Evolutionary conservation across 2,113 vertebrate genomes (phyloP), one percentile per base, ranked within the genome.

Genomic region (Gnathochromis pfefferi): DNA sequence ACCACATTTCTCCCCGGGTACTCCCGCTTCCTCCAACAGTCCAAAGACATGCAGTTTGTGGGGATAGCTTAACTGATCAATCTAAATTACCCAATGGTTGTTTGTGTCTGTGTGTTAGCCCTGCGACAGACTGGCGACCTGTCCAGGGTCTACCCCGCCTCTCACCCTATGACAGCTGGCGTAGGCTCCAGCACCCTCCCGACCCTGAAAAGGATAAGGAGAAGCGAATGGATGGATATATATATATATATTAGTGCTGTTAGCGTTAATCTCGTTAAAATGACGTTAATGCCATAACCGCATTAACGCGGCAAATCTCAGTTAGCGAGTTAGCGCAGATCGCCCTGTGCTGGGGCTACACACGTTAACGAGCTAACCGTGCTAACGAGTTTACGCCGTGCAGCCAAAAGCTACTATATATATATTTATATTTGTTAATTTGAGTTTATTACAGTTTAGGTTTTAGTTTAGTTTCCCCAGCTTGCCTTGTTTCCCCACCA

Each of bases 141-240:
- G 21, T 55, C 54, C 54, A 26, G 54, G 21, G 4, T 55, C 1
- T 16, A 58, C 7, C 26, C 26, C 0, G 7, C 12, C 23, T 57
- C 23, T 57, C 54, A 5, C 54, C 23, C 23, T 0, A 8, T 14
- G 54, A 57, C 7, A 26, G 21, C 12, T 55, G 6, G 11, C 0
- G 2, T 13, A 57, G 54, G 55, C 55, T 58, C 23, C 23, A 58
- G 55, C 23, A 0, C 55, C 55, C 55, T 16, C 13, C 23, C 3
- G 7, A 28, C 55, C 55, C 13, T 57, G 23, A 57, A 57, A 28
- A 28, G 23, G 55, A 57, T 1, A 57, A 57, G 13, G 13, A 3
- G 23, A 57, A 28, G 55, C 0, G 3, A 28, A 57, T 28, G 13
- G 55, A 28, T 57, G 55, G 1, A 28, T 57, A 14, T 28, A 14